Conservation (phyloP, 2,113 vertebrate genomes). For the Myiozetetes cayanensis region DNA sequence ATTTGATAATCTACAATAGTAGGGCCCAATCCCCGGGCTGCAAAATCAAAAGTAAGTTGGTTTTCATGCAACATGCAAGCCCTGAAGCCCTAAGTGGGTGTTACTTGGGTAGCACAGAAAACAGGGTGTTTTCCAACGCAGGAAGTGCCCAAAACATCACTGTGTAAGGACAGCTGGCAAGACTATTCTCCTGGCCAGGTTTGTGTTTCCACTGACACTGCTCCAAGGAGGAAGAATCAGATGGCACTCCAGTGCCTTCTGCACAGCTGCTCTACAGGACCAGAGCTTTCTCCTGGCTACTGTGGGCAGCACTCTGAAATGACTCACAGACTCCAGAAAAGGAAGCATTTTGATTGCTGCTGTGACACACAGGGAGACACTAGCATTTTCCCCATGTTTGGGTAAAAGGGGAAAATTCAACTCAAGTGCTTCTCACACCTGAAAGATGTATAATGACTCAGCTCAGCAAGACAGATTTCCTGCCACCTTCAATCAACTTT, state of each 20-base stretch:
- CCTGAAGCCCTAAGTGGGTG: neutral
- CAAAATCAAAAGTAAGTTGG: neutral
- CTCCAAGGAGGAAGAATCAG: neutral
- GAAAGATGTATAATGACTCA: neutral
- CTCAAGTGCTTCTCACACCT: neutral
- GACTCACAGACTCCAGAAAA: neutral
- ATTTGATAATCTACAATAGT: neutral
- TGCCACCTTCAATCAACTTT: neutral
- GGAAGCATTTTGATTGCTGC: neutral
- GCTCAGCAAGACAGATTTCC: neutral
- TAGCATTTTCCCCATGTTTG: neutral
- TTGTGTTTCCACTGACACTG: neutral
- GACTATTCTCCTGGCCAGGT: neutral
- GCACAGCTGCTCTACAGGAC: neutral
- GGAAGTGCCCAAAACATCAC: neutral
- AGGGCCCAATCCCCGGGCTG: neutral
- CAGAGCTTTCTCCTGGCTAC: neutral
- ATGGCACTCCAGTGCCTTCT: neutral
- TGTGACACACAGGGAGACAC: neutral
- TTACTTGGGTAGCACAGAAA: neutral
- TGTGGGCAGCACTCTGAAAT: neutral
- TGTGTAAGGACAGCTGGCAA: neutral
- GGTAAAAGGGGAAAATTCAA: neutral
- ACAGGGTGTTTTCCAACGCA: neutral
- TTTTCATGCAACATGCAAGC: rapidly evolving